These are phyloP conservation scores for Pipistrellus pygmaeus DNA, from an alignment of 2,797 vertebrate genomes.

Conservation along the genomic window DNA sequence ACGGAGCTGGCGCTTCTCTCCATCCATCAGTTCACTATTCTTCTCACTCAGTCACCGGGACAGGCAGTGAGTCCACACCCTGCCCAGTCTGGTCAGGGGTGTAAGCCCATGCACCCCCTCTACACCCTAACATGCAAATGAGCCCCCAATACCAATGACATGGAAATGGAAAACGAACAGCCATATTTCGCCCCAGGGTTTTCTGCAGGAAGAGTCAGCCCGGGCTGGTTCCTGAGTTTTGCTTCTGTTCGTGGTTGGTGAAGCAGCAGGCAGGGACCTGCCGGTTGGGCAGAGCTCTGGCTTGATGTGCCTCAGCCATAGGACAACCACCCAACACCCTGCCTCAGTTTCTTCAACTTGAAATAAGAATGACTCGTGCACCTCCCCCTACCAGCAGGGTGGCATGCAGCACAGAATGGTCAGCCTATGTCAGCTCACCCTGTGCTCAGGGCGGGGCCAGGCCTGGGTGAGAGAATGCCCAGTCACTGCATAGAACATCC, in stretches of 20 bases:
- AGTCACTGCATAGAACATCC: neutral
- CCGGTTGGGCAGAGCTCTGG: fast-evolving
- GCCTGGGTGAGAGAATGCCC: too few species aligned
- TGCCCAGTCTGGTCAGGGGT: neutral
- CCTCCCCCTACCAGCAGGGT: fast-evolving
- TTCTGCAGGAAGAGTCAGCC: neutral
- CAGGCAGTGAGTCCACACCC: neutral
- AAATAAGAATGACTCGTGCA: neutral
- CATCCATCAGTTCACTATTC: neutral
- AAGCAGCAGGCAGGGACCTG: neutral
- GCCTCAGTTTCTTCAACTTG: neutral
- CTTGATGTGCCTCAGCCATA: neutral
- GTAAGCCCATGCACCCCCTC: fast-evolving
- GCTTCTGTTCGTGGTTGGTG: neutral
- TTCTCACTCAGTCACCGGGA: neutral
- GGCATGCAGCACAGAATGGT: fast-evolving
- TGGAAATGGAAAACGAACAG: neutral
- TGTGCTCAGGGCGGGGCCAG: neutral
- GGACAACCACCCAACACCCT: neutral
- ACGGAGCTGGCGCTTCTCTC: neutral
- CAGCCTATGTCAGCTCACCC: neutral
- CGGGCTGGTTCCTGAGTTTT: neutral
- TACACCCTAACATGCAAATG: neutral
- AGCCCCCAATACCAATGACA: neutral
- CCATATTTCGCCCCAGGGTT: neutral